A percentile compares a stretch with the other conserved stretches of the same genome.
Evolutionary conservation across 2,113 vertebrate genomes (phyloP).

Genomic region (Aspiorhynchus laticeps): DNA sequence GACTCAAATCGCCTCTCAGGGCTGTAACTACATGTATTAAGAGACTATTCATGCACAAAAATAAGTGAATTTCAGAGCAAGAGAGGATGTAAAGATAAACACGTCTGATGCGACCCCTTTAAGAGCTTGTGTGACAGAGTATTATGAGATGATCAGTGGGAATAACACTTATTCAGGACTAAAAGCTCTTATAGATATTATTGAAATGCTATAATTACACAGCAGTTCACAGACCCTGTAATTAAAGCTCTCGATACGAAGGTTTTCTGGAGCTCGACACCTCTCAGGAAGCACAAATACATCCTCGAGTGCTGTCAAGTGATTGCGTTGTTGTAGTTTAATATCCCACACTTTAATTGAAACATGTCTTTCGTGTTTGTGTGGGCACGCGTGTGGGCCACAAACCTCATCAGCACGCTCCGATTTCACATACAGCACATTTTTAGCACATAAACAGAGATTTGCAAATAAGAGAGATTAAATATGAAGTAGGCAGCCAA

Average conservation of each 20-base stretch:
- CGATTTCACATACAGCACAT: background rate
- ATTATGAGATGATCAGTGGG: background rate
- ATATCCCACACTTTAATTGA: background rate
- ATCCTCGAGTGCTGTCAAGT: background rate
- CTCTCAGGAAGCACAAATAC: background rate
- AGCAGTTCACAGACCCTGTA: background rate
- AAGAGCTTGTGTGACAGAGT: background rate
- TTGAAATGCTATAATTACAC: background rate
- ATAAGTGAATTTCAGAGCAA: background rate
- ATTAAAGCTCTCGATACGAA: constrained; percentile 3
- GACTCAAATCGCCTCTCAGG: background rate
- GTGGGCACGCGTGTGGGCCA: background rate
- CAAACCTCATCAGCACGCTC: background rate
- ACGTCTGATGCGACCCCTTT: background rate
- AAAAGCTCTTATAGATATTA: background rate
- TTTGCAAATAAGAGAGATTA: background rate
- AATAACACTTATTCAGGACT: constrained; percentile 4
- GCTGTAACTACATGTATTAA: background rate
- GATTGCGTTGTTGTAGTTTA: background rate
- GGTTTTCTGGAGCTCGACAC: background rate
- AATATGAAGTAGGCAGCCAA: background rate
- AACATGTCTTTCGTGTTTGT: background rate
- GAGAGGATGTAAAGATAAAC: background rate
- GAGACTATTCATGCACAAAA: background rate
- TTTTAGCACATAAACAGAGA: background rate